phyloP scores from a whole-genome alignment of 2,113 vertebrate species.

The Petrocephalus microphthalmus region DNA sequence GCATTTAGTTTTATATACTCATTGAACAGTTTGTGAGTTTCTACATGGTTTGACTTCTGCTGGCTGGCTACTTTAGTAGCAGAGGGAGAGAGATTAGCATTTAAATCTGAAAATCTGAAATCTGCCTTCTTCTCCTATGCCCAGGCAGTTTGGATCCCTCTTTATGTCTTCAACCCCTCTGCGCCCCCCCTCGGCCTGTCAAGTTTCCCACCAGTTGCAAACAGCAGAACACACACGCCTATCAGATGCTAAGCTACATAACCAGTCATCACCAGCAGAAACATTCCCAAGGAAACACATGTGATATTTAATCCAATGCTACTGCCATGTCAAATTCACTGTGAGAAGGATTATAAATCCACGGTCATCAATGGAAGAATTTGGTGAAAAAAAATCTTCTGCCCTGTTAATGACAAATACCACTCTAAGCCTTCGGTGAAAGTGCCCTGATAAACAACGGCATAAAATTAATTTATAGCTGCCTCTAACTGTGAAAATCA shows the following conservation, averaged over 20 bases:
- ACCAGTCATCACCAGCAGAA: not conserved
- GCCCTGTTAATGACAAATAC: not conserved
- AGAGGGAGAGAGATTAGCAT: not conserved
- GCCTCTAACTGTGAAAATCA: constrained; percentile 4
- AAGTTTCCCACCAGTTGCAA: not conserved
- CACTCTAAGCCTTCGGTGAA: not conserved
- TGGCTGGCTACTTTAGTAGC: not conserved
- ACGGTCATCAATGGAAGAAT: not conserved
- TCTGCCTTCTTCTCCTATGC: not conserved
- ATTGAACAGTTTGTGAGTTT: not conserved
- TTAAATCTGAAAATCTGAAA: not conserved
- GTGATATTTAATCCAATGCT: not conserved
- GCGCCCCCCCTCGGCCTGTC: not conserved
- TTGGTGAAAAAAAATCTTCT: not conserved
- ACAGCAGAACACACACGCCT: not conserved
- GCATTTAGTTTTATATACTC: not conserved
- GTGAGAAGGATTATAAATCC: not conserved
- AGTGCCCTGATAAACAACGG: not conserved
- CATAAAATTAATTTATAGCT: not conserved
- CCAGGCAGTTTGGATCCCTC: not conserved
- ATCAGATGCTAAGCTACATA: not conserved
- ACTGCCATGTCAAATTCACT: not conserved
- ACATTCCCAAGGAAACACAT: not conserved
- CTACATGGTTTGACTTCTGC: not conserved
- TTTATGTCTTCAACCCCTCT: not conserved